A percentile compares a stretch with the other conserved stretches of the same genome.
These are phyloP conservation scores for Phaonia tiefii DNA, from an alignment of 2,888 invertebrate species.

Conservation along the genomic window DNA sequence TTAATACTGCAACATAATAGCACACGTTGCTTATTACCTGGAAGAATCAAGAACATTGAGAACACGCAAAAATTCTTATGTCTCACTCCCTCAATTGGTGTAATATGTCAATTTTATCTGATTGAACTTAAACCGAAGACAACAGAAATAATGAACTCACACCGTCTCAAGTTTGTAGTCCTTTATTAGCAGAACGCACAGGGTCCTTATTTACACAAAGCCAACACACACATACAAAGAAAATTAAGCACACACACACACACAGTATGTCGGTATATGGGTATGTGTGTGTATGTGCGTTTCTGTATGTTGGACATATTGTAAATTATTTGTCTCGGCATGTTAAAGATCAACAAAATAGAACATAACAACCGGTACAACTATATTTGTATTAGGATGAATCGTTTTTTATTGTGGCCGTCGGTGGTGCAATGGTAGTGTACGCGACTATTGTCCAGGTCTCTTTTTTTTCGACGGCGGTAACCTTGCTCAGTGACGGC, in stretches of 20 bases:
- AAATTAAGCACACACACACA: slow-evolving; percentile 1
- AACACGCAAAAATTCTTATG: background rate
- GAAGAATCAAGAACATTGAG: slow-evolving; percentile 14
- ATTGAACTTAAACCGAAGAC: slow-evolving; percentile 53
- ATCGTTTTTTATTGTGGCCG: too few relatives aligned
- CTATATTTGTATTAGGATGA: too few relatives aligned
- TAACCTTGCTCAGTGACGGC: too few relatives aligned
- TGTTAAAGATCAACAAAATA: slow-evolving; percentile 61
- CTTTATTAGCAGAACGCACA: slow-evolving; percentile 21
- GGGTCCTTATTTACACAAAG: background rate
- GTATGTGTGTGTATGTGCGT: background rate
- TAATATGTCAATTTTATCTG: slow-evolving; percentile 66
- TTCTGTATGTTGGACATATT: slow-evolving; percentile 18
- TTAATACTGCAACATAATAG: background rate
- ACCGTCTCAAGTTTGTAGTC: slow-evolving; percentile 15
- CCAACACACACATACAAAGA: slow-evolving; percentile 17
- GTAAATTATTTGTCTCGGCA: slow-evolving; percentile 63
- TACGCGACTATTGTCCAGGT: too few relatives aligned
- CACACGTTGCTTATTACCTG: slow-evolving; percentile 38
- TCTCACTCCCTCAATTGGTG: slow-evolving; percentile 41
- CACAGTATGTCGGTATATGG: background rate
- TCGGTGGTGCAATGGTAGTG: too few relatives aligned
- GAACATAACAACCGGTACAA: slow-evolving; percentile 49
- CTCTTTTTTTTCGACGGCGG: too few relatives aligned
- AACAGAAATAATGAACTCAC: slow-evolving; percentile 33